Evolutionary conservation across 2,888 invertebrate genomes (phyloP).

Genomic region (Neria commutata): DNA sequence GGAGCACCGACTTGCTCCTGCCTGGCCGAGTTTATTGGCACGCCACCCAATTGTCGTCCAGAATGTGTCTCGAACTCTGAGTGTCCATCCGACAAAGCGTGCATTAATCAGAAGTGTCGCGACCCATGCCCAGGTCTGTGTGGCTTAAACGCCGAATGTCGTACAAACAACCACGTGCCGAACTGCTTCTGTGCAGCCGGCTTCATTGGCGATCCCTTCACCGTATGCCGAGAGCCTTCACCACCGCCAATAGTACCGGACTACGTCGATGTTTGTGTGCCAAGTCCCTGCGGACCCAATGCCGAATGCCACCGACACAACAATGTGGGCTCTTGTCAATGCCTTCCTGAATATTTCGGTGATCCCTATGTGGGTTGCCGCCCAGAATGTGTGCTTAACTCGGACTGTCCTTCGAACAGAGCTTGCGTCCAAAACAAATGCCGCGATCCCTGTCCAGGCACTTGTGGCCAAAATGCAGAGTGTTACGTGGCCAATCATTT

Average conservation of each 20-base stretch:
- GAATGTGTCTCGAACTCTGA: slow-evolving; percentile 77
- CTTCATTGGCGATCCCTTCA: slow-evolving; percentile 76
- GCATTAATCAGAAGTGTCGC: slow-evolving; percentile 77
- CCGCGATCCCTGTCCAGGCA: slow-evolving; percentile 79
- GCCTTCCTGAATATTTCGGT: slow-evolving; percentile 71
- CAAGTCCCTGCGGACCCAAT: slow-evolving; percentile 77
- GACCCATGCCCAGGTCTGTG: slow-evolving; percentile 80
- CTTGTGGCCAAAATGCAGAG: slow-evolving; percentile 74
- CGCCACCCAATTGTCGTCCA: slow-evolving; percentile 75
- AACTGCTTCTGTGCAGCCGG: slow-evolving; percentile 72
- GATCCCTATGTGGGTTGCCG: slow-evolving; percentile 74
- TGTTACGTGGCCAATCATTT: slow-evolving; percentile 78
- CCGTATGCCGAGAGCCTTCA: slow-evolving; percentile 63
- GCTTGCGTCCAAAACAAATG: slow-evolving; percentile 80
- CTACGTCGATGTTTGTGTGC: slow-evolving; percentile 67
- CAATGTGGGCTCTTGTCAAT: slow-evolving; percentile 74
- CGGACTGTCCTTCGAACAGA: slow-evolving; percentile 75
- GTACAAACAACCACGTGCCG: slow-evolving; percentile 76
- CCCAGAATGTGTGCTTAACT: slow-evolving; percentile 80
- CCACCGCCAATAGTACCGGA: slow-evolving; percentile 39
- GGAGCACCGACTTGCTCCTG: slow-evolving; percentile 77
- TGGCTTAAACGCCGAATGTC: slow-evolving; percentile 73
- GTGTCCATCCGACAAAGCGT: slow-evolving; percentile 73
- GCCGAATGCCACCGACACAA: slow-evolving; percentile 69
- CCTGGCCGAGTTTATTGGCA: slow-evolving; percentile 70